A percentile compares a stretch with the other conserved stretches of the same genome.
These are phyloP conservation scores for Patiria pectinifera DNA, from an alignment of 53 echinoderm and acorn worm species.

Conservation along the genomic window DNA sequence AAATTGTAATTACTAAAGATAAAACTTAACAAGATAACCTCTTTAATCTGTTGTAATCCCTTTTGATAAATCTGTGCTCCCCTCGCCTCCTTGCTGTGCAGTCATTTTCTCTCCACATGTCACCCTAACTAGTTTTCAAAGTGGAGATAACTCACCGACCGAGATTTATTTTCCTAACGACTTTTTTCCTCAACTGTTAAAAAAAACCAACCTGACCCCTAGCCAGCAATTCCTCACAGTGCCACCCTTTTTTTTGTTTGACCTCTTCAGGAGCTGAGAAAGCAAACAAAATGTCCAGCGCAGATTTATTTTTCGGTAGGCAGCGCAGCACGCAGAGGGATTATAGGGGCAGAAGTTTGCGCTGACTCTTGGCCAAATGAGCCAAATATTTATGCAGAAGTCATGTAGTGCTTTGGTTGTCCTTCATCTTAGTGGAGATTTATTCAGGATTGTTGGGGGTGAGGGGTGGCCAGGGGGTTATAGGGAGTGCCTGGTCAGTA, in stretches of 20 bases:
- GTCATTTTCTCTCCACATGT: background rate
- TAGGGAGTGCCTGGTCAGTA: background rate
- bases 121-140: background rate
- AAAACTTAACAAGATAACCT: background rate
- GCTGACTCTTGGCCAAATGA: background rate
- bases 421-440: conserved; percentile 1
- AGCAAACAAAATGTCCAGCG: conserved; percentile 52
- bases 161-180: conserved; percentile 26
- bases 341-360: background rate
- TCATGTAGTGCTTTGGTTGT: background rate
- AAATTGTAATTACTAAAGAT: background rate
- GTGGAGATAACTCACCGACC: background rate
- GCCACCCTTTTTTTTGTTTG: background rate
- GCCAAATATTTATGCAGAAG: conserved; percentile 29
- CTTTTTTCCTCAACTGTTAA: background rate
- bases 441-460: background rate
- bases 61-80: too few relatives aligned
- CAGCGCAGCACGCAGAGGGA: background rate
- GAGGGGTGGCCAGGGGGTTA: background rate
- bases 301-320: conserved; percentile 36
- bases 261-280: conserved; percentile 26
- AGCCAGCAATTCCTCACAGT: background rate
- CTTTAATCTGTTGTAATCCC: background rate
- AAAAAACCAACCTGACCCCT: background rate
- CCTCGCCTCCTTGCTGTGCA: background rate